Conservation (phyloP, 2,888 invertebrate species). For the Notocelia uddmanniana region DNA sequence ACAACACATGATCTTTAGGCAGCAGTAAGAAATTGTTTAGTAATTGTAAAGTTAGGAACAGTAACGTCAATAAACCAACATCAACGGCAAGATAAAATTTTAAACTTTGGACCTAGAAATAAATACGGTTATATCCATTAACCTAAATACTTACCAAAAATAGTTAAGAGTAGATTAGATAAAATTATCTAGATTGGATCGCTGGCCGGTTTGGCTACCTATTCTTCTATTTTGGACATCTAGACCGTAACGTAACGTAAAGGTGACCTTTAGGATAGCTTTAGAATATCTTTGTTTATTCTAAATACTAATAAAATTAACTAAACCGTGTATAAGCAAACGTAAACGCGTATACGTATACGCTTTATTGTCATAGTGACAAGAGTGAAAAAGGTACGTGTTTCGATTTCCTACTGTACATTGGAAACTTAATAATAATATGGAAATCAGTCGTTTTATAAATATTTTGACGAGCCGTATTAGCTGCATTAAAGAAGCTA, state of each 20-base stretch:
- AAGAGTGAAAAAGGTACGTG: too few relatives aligned
- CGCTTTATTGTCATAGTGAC: too few relatives aligned
- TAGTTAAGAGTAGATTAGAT: conserved; percentile 28
- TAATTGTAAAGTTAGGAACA: too few relatives aligned
- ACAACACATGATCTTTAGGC: too few relatives aligned
- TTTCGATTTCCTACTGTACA: too few relatives aligned
- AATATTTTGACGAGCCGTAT: background rate
- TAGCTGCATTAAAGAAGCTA: conserved; percentile 78
- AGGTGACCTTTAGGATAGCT: conserved; percentile 10
- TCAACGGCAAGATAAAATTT: too few relatives aligned
- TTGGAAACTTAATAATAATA: background rate
- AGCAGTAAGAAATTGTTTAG: too few relatives aligned
- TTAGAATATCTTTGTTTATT: background rate
- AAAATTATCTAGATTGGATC: conserved; percentile 21
- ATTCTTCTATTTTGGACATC: conserved; percentile 13
- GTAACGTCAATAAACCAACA: too few relatives aligned
- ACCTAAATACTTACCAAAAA: conserved; percentile 14
- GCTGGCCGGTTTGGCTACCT: background rate
- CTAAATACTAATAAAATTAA: background rate
- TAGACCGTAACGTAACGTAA: conserved; percentile 2
- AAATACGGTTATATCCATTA: conserved; percentile 8
- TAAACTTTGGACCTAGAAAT: background rate
- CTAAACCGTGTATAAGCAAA: background rate
- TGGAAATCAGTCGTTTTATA: background rate
- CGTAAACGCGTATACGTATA: too few relatives aligned